Percentiles rank a stretch among this genome's conserved stretches.
Evolutionary conservation across 2,113 vertebrate genomes (phyloP).

Genomic region (Esox niger): DNA sequence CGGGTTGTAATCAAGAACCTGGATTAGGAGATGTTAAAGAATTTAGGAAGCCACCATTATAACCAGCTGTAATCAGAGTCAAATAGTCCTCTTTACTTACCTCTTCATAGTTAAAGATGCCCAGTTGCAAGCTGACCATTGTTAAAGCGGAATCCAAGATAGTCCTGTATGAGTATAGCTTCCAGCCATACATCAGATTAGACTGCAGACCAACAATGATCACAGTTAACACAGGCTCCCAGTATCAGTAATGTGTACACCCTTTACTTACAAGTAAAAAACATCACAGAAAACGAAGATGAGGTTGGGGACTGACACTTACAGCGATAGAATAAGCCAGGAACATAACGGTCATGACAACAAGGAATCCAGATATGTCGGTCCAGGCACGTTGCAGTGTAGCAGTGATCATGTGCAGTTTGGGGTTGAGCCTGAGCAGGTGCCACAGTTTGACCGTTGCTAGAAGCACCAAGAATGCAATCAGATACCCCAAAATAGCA

Average conservation of each 20-base stretch:
- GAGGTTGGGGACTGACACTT: constrained; percentile 54
- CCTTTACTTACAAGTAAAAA: background rate
- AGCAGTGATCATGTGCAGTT: constrained; percentile 90
- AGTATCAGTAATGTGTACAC: background rate
- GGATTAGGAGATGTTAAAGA: constrained; percentile 22
- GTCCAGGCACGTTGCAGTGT: constrained; percentile 87
- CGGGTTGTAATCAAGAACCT: constrained; percentile 89
- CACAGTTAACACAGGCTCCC: background rate
- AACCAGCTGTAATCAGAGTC: background rate
- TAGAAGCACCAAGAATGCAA: constrained; percentile 90
- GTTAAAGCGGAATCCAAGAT: constrained; percentile 85
- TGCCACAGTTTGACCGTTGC: constrained; percentile 94
- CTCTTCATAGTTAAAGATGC: constrained; percentile 97
- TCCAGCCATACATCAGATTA: constrained; percentile 93
- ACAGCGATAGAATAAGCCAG: constrained; percentile 89
- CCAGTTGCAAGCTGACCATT: constrained; percentile 91
- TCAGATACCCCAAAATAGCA: constrained; percentile 86
- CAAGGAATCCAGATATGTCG: constrained; percentile 90
- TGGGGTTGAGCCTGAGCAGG: constrained; percentile 90
- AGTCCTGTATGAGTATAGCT: constrained; percentile 88
- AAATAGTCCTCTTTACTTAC: constrained; percentile 58
- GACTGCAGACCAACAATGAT: constrained; percentile 70
- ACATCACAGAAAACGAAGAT: background rate
- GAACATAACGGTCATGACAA: constrained; percentile 87
- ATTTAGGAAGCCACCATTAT: constrained; percentile 6